Evolutionary conservation across 2,113 vertebrate genomes (phyloP).

Genomic region (Mystacornis crossleyi): DNA sequence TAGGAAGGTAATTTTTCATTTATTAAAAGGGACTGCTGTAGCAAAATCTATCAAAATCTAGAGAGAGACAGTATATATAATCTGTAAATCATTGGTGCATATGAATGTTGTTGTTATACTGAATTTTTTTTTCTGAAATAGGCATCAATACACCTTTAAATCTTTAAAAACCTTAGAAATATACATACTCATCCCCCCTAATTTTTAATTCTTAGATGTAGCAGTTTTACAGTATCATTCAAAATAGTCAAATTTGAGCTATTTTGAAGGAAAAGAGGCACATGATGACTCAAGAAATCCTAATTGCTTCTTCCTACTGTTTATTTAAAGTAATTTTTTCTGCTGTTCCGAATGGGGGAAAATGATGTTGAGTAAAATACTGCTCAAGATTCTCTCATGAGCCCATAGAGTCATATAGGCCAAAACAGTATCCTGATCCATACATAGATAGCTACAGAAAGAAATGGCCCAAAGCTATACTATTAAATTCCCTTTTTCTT

Average conservation of each 20-base stretch:
- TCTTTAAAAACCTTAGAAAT: neutral
- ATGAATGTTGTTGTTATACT: neutral
- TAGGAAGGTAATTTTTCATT: neutral
- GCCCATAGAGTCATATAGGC: neutral
- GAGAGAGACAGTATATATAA: neutral
- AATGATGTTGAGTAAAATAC: neutral
- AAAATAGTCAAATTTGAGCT: neutral
- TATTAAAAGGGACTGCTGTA: neutral
- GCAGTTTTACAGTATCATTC: neutral
- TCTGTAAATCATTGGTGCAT: neutral
- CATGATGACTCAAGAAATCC: neutral
- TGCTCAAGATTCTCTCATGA: neutral
- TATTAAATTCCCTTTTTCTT: neutral
- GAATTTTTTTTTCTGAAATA: neutral
- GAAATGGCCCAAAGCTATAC: neutral
- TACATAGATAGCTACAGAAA: neutral
- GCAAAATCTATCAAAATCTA: neutral
- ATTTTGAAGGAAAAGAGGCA: neutral
- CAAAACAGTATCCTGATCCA: neutral
- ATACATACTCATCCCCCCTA: fast-evolving
- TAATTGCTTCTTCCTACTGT: neutral
- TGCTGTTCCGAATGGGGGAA: neutral
- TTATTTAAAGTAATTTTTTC: neutral
- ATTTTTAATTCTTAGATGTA: neutral
- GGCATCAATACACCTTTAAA: neutral